Conservation (phyloP, 2,797 vertebrate genomes). For the Nasua narica region DNA sequence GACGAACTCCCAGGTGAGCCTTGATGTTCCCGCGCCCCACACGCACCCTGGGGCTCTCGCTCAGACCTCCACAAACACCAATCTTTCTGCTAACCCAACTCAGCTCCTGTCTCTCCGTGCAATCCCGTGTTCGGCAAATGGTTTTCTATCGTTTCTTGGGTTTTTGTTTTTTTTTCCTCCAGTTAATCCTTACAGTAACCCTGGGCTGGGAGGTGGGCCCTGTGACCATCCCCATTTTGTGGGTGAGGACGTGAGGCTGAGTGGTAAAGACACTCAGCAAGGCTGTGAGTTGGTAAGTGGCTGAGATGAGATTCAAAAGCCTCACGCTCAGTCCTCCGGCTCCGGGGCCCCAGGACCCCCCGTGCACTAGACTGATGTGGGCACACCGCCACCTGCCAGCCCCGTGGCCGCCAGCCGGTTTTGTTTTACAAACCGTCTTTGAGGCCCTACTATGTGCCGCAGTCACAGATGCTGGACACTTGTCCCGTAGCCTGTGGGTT, state of each 20-base stretch:
- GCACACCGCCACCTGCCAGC: not conserved
- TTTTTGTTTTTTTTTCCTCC: too few species aligned
- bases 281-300: not conserved
- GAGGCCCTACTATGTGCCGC: not conserved
- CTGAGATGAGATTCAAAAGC: not conserved
- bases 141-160: not conserved
- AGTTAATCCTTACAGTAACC: not conserved
- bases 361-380: accelerated
- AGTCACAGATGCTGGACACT: accelerated
- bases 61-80: not conserved
- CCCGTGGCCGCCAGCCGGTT: not conserved
- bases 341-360: not conserved
- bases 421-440: not conserved
- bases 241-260: not conserved
- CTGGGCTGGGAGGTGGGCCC: not conserved
- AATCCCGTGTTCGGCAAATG: not conserved
- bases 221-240: not conserved
- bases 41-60: not conserved
- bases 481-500: accelerated
- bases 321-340: not conserved
- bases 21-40: accelerated
- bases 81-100: not conserved
- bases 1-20: accelerated
- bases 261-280: not conserved
- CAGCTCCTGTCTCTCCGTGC: not conserved